These are phyloP conservation scores for Chionomys nivalis DNA, from an alignment of 2,113 vertebrate species.

Conservation along the genomic window DNA sequence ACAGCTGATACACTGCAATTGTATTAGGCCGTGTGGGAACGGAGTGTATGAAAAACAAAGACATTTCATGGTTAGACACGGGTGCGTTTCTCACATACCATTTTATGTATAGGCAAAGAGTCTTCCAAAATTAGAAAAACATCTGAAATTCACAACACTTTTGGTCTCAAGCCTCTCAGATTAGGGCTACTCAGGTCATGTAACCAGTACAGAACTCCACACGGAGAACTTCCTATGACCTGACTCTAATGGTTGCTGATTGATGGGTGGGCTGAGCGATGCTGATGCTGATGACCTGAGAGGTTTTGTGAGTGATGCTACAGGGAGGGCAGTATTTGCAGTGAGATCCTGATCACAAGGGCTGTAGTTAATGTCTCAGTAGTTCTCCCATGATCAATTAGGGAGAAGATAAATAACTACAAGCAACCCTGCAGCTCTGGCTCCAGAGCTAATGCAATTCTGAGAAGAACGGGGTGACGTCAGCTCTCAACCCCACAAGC, in stretches of 20 bases:
- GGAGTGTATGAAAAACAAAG: not conserved
- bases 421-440: not conserved
- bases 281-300: not conserved
- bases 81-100: not conserved
- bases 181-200: not conserved
- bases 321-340: conserved; percentile 18
- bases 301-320: not conserved
- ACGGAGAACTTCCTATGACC: not conserved
- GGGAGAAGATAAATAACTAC: not conserved
- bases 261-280: not conserved
- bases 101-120: not conserved
- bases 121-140: not conserved
- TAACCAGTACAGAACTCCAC: not conserved
- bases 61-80: not conserved
- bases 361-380: not conserved
- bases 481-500: not conserved
- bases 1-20: not conserved
- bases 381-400: conserved; percentile 16
- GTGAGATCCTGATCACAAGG: conserved; percentile 47
- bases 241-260: not conserved
- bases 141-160: not conserved
- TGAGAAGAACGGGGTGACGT: not conserved
- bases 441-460: not conserved
- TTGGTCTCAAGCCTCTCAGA: not conserved
- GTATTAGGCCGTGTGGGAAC: not conserved